Evolutionary conservation across 2,888 invertebrate species (phyloP).

Genomic region (Lymantria dispar): DNA sequence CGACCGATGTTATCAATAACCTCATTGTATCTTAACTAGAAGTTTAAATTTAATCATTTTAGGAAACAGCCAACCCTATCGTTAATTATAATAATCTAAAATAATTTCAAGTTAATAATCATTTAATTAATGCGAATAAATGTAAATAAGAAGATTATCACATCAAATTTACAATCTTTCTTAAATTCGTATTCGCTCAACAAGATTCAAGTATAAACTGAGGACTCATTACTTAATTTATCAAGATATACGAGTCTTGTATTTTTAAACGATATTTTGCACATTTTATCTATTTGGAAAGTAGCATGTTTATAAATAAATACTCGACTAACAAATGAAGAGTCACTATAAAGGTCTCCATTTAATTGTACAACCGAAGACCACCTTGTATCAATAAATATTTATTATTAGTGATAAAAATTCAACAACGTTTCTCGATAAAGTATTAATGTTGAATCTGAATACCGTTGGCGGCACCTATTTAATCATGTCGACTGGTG

Average conservation of each 20-base stretch:
- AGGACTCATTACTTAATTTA: constrained; percentile 25
- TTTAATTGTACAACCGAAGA: constrained; percentile 26
- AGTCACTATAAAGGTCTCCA: constrained; percentile 13
- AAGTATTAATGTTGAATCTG: constrained; percentile 61
- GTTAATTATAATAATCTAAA: constrained; percentile 2
- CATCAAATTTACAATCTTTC: constrained; percentile 15
- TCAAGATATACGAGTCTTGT: constrained; percentile 19
- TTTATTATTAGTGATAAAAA: constrained; percentile 51
- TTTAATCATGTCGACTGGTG: constrained; percentile 63
- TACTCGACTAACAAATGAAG: constrained; percentile 13
- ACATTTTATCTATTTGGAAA: constrained; percentile 16
- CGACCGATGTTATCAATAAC: too few relatives aligned
- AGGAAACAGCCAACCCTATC: constrained; percentile 2
- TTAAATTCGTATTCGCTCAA: constrained; percentile 14
- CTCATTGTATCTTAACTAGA: too few relatives aligned
- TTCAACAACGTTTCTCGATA: constrained; percentile 50
- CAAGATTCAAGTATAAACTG: constrained; percentile 15
- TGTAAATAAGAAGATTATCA: constrained; percentile 14
- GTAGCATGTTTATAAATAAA: constrained; percentile 9
- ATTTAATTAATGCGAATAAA: constrained; percentile 20
- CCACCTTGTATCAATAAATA: constrained; percentile 38
- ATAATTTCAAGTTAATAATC: constrained; percentile 18
- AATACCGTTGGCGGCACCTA: constrained; percentile 75
- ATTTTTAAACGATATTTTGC: constrained; percentile 10
- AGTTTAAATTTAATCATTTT: constrained; percentile 1